Percentiles rank a stretch among this genome's conserved stretches.
Evolutionary conservation across 2,888 invertebrate species (phyloP).

Genomic region (Tuta absoluta): DNA sequence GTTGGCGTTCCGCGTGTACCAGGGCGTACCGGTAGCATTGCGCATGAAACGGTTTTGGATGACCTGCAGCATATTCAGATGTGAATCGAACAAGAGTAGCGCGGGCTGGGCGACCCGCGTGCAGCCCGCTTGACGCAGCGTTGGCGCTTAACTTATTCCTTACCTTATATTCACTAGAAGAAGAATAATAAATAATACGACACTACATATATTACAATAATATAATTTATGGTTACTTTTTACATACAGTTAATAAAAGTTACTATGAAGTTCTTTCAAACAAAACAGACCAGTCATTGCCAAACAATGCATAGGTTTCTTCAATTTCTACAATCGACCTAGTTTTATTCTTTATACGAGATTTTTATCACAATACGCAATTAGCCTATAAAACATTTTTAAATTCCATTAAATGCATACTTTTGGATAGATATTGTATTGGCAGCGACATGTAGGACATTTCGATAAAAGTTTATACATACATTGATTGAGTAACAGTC

Average conservation of each 20-base stretch:
- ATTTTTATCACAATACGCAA: slow-evolving; percentile 24
- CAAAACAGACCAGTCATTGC: slow-evolving; percentile 24
- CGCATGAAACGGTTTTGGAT: too few relatives aligned
- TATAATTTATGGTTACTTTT: slow-evolving; percentile 71
- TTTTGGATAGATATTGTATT: slow-evolving; percentile 3
- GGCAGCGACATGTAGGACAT: not conserved
- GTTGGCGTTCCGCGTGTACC: too few relatives aligned
- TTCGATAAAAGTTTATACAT: not conserved
- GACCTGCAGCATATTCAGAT: too few relatives aligned
- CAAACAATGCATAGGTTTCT: not conserved
- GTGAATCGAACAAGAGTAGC: too few relatives aligned
- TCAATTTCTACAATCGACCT: not conserved
- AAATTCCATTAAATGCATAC: slow-evolving; percentile 20
- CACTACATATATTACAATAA: slow-evolving; percentile 64
- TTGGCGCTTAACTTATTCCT: slow-evolving; percentile 28
- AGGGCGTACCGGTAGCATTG: too few relatives aligned
- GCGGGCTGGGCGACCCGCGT: too few relatives aligned
- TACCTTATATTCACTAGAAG: slow-evolving; percentile 34
- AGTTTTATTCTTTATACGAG: not conserved
- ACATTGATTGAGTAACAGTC: not conserved
- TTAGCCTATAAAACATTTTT: slow-evolving; percentile 12
- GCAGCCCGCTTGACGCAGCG: too few relatives aligned
- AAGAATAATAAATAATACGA: slow-evolving; percentile 62
- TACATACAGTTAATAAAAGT: slow-evolving; percentile 44
- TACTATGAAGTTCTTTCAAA: slow-evolving; percentile 18